A percentile compares a stretch with the other conserved stretches of the same genome.
Evolutionary conservation across 2,888 invertebrate genomes (phyloP).

Genomic region (Argyra leucocephala): DNA sequence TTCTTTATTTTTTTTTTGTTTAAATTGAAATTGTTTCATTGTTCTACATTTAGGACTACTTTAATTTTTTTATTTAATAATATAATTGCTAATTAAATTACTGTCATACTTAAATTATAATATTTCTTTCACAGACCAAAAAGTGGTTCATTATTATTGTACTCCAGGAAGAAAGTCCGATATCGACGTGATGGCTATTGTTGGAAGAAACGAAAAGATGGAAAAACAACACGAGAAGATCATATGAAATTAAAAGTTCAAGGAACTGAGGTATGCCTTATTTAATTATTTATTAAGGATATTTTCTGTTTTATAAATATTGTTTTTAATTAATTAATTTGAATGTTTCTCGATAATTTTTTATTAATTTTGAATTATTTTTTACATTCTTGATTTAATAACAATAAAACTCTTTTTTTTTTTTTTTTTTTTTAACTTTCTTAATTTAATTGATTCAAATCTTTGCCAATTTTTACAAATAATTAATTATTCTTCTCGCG

Average conservation of each 20-base stretch:
- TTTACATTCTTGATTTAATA: background rate
- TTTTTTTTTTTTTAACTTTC: background rate
- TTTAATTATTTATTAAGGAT: too few relatives aligned
- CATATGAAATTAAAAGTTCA: constrained; percentile 99
- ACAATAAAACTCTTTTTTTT: background rate
- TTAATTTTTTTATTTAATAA: too few relatives aligned
- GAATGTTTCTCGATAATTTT: background rate
- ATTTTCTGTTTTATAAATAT: background rate
- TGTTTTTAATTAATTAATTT: background rate
- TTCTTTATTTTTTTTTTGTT: background rate
- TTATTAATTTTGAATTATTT: background rate
- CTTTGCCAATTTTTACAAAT: background rate
- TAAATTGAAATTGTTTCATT: too few relatives aligned
- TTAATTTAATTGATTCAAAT: background rate
- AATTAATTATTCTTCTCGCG: constrained; percentile 2
- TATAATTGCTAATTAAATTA: too few relatives aligned
- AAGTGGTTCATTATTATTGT: constrained; percentile 92
- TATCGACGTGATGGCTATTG: constrained; percentile 95
- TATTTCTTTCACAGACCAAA: constrained; percentile 68
- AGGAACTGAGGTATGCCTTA: constrained; percentile 82
- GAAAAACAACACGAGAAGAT: constrained; percentile 95
- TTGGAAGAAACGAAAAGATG: constrained; percentile 98
- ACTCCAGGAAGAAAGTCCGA: constrained; percentile 89
- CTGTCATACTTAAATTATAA: too few relatives aligned
- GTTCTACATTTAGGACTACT: too few relatives aligned